Conservation (phyloP, 2,888 invertebrate species). For the Agrypnus murinus region DNA sequence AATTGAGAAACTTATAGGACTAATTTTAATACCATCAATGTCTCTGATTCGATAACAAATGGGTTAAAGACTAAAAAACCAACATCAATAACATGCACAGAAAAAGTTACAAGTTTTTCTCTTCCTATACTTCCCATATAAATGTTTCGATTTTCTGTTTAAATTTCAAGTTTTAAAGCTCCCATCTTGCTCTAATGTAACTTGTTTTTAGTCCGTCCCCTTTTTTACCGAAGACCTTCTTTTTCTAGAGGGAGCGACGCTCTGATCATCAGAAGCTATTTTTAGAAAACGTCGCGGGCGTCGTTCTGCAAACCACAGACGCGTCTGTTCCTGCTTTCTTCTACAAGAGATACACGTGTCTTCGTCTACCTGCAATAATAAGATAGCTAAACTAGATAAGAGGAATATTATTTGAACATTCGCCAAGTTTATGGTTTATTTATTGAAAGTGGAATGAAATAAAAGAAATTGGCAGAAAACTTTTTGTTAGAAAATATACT, state of each 20-base stretch:
- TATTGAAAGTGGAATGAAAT: too few species aligned
- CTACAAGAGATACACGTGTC: neutral
- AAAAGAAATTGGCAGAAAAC: too few species aligned
- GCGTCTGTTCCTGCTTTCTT: neutral
- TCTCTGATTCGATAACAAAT: too few species aligned
- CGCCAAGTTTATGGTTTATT: neutral
- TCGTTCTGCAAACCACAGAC: conserved; percentile 14
- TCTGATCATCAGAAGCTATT: conserved; percentile 18
- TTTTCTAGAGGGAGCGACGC: conserved; percentile 18
- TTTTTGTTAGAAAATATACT: too few species aligned
- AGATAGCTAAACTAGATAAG: too few species aligned
- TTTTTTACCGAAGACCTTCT: neutral
- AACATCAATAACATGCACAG: too few species aligned
- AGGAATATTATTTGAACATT: neutral
- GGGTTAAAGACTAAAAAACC: too few species aligned
- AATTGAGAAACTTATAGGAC: too few species aligned
- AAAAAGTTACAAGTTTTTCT: too few species aligned
- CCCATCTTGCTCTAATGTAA: conserved; percentile 2
- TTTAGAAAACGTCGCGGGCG: conserved; percentile 27
- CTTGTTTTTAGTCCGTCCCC: conserved; percentile 6
- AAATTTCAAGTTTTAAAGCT: neutral
- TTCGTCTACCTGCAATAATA: conserved; percentile 7
- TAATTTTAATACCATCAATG: too few species aligned
- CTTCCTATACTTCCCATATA: too few species aligned
- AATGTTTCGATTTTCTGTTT: too few species aligned